phyloP scores from a whole-genome alignment of 2,888 invertebrate species.

The Leucophenga montana region DNA sequence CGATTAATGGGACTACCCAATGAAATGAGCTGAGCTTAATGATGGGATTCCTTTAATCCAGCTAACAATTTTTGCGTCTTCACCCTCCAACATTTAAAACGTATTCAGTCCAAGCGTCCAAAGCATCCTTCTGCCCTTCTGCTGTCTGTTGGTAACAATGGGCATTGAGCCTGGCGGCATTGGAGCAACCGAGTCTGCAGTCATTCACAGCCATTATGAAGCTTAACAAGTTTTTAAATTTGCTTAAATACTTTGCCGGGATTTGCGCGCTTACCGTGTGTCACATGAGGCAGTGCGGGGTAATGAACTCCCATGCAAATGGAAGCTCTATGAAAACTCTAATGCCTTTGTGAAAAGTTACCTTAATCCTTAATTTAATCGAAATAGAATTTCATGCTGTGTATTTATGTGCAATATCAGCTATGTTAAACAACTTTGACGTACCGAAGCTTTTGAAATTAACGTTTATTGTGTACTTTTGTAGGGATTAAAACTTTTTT shows the following conservation, averaged over 20 bases:
- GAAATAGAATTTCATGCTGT: constrained; percentile 59
- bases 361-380: constrained; percentile 60
- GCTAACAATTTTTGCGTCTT: too few relatives aligned
- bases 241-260: constrained; percentile 58
- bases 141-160: too few relatives aligned
- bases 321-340: constrained; percentile 22
- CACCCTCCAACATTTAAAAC: too few relatives aligned
- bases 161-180: neutral
- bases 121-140: neutral
- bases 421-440: neutral
- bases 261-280: constrained; percentile 17
- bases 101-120: neutral
- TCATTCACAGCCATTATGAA: constrained; percentile 45
- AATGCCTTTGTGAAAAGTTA: constrained; percentile 52
- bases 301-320: neutral
- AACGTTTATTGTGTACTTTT: neutral
- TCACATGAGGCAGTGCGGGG: neutral
- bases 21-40: constrained; percentile 14
- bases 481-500: too few relatives aligned
- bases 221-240: constrained; percentile 64
- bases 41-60: neutral
- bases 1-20: neutral
- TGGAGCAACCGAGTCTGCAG: neutral
- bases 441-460: neutral
- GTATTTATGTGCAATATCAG: constrained; percentile 16